These are phyloP conservation scores for Phasianus colchicus DNA, from an alignment of 2,113 vertebrate genomes.

Conservation along the genomic window DNA sequence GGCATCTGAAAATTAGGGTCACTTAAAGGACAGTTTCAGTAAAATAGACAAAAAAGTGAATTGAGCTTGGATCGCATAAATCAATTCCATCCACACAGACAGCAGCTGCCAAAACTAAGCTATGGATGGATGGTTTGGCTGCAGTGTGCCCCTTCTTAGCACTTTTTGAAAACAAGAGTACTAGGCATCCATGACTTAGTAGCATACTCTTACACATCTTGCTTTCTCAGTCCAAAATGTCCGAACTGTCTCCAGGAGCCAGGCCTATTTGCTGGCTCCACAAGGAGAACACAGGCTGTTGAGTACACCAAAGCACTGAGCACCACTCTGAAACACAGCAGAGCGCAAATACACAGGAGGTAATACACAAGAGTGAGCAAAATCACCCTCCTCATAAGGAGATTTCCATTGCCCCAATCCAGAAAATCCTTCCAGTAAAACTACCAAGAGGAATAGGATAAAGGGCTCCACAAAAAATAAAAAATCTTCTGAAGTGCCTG, in stretches of 20 bases:
- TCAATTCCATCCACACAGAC: background rate
- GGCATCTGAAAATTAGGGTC: background rate
- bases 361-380: background rate
- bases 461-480: background rate
- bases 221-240: background rate
- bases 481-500: background rate
- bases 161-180: background rate
- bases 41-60: background rate
- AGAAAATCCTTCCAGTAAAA: background rate
- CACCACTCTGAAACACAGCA: background rate
- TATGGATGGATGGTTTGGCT: background rate
- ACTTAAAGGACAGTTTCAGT: background rate
- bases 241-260: background rate
- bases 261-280: background rate
- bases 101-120: background rate
- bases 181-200: background rate
- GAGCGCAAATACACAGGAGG: fast-evolving
- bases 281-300: background rate
- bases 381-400: background rate
- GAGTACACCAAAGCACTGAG: background rate
- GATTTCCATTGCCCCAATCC: background rate
- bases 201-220: background rate
- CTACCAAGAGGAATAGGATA: background rate
- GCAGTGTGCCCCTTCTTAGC: too few species aligned
- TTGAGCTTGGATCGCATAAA: background rate